phyloP scores from a whole-genome alignment of 2,113 vertebrate species.

The Nesospiza acunhae region DNA sequence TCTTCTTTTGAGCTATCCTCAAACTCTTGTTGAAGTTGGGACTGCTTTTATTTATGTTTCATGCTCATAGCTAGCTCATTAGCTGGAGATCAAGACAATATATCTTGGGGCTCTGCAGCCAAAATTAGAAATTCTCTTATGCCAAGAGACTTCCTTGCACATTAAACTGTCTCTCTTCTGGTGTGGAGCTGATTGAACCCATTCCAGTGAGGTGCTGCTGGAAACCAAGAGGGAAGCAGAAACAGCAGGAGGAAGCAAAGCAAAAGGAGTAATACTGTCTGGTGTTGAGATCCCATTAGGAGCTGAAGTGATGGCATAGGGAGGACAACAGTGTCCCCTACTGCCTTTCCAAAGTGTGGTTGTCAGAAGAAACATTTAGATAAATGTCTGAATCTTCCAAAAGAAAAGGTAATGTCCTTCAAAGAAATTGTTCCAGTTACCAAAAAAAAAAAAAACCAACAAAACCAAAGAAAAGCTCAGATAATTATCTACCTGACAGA shows the following conservation, averaged over 20 bases:
- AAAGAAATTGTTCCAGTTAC: background rate
- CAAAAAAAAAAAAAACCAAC: background rate
- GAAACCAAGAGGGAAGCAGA: background rate
- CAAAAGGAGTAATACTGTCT: background rate
- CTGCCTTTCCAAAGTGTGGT: conserved; percentile 5
- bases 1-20: background rate
- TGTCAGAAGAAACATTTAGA: background rate
- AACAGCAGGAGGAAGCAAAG: background rate
- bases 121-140: background rate
- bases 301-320: background rate
- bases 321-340: conserved; percentile 32
- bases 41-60: background rate
- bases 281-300: background rate
- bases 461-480: no score
- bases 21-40: background rate
- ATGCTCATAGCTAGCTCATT: background rate
- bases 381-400: background rate
- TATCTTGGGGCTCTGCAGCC: background rate
- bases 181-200: background rate
- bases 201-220: background rate
- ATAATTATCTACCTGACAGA: background rate
- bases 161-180: background rate
- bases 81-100: background rate
- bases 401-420: background rate
- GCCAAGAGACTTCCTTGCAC: background rate